Base-by-base conservation (phyloP, 2,888 invertebrate genomes). In the Tetragnatha montana region DNA sequence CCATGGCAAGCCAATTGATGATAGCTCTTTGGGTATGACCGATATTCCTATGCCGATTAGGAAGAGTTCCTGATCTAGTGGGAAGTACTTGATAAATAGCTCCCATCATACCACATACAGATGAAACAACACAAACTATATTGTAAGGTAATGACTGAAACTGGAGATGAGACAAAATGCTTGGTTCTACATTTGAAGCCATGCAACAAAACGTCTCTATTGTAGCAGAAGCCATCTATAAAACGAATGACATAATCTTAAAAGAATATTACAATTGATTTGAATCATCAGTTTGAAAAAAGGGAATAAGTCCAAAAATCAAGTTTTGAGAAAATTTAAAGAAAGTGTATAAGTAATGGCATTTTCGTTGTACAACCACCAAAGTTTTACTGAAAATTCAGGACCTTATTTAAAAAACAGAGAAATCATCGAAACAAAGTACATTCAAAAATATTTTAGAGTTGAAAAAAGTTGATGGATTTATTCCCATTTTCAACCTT, bases 171-270 rank as follows among this genome's bases (percentile, higher is more conserved):
- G 96, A 95, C 92, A 94, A 94, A 10, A 96, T 94, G 47, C 96
- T 95, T 93, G 95, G 94, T 92, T 96, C 95, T 92, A 95, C 95
- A 19, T 95, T 95, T 95, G 95, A 92, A 95, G 95, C 93, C 80
- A 96, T 96, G 93, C 97, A 97, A 93, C 96, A 96, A 93, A 96
- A 96, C 17, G 96, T 96, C 94, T 97, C 97, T 92, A 97, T 96
- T 71, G 96, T 96, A 84, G 97, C 97, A 94, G 97, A 97, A 68
- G 96, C 96, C 97, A 96, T 96, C 75, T 87, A 19, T 74, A 51
- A 49, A 81, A 70, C 50, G 2, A 78, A 78, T 35, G 35, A 35
- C 35, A 35, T 35, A 35, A 35, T 35, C 35, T 35, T 35, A 2
- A 35, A 35, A 4, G 35, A 35, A 35, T 35, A 35, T 4, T 35